phyloP scores from a whole-genome alignment of 2,113 vertebrate genomes.

The Arizona elegans region DNA sequence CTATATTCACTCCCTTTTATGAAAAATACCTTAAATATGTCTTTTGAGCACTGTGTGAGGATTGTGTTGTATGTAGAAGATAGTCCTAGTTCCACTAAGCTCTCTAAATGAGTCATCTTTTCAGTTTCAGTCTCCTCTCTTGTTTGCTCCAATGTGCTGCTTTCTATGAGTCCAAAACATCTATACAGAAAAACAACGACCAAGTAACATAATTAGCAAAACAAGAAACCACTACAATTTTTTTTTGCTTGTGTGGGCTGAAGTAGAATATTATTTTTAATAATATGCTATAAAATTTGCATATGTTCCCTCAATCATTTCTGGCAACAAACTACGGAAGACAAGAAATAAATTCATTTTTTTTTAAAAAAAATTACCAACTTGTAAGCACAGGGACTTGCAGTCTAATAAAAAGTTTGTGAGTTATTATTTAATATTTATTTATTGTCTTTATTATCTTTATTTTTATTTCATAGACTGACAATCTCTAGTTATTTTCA shows the following conservation, averaged over 20 bases:
- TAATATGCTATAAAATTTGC: neutral
- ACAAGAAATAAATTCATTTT: neutral
- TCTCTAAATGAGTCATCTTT: constrained; percentile 98
- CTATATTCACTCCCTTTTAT: neutral
- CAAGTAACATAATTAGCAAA: neutral
- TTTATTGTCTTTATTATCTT: neutral
- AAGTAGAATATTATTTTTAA: neutral
- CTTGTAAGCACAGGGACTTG: neutral
- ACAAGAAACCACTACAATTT: neutral
- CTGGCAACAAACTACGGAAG: neutral
- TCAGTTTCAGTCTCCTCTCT: constrained; percentile 97
- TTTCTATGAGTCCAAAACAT: constrained; percentile 98
- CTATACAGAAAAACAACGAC: constrained; percentile 61
- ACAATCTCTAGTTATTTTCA: neutral
- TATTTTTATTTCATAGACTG: neutral
- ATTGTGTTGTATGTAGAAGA: constrained; percentile 98
- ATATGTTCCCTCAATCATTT: neutral
- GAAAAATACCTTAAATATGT: constrained; percentile 89
- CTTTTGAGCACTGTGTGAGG: constrained; percentile 94
- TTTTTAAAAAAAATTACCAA: no score
- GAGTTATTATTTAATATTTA: neutral
- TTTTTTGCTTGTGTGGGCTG: neutral
- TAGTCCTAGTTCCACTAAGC: constrained; percentile 92
- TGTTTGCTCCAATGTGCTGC: constrained; percentile 95
- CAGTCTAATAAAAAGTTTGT: neutral